Percentiles rank a stretch among this genome's conserved stretches.
These are phyloP conservation scores for Tauraco hartlaubi DNA, from an alignment of 2,797 vertebrate species.

Conservation along the genomic window DNA sequence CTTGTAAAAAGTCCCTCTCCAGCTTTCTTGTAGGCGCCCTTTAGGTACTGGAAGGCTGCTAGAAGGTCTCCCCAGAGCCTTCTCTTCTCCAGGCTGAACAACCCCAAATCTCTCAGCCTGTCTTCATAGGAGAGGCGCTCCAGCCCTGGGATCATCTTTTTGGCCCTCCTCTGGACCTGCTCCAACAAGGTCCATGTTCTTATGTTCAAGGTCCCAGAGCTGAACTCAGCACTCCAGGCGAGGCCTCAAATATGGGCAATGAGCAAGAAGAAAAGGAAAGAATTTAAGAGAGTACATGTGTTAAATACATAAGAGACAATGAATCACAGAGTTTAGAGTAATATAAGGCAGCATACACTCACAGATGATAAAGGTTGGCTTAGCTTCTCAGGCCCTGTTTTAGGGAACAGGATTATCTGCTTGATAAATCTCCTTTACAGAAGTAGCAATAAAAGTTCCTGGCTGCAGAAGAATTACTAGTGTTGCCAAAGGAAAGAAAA, in stretches of 20 bases:
- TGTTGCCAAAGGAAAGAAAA: not conserved
- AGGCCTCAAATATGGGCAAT: not conserved
- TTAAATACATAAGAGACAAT: not conserved
- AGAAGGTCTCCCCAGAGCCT: no score
- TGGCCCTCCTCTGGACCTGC: no score
- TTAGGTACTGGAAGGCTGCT: no score
- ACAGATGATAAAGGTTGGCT: not conserved
- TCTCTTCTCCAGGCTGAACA: no score
- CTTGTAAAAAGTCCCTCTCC: no score
- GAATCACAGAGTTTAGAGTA: not conserved
- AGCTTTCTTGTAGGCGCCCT: no score
- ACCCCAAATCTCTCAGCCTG: no score
- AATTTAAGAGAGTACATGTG: not conserved
- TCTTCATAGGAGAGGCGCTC: no score
- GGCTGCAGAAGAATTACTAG: not conserved
- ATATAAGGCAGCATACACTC: not conserved
- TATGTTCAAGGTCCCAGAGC: no score
- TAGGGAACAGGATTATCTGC: not conserved
- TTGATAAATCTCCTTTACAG: not conserved
- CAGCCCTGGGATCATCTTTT: no score
- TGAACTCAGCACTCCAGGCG: no score
- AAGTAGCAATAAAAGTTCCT: constrained; percentile 6
- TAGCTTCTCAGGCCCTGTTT: not conserved
- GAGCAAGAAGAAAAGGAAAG: not conserved
- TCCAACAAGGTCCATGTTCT: no score